These are phyloP conservation scores for Phataginus tricuspis DNA, from an alignment of 2,797 vertebrate species.

Conservation along the genomic window DNA sequence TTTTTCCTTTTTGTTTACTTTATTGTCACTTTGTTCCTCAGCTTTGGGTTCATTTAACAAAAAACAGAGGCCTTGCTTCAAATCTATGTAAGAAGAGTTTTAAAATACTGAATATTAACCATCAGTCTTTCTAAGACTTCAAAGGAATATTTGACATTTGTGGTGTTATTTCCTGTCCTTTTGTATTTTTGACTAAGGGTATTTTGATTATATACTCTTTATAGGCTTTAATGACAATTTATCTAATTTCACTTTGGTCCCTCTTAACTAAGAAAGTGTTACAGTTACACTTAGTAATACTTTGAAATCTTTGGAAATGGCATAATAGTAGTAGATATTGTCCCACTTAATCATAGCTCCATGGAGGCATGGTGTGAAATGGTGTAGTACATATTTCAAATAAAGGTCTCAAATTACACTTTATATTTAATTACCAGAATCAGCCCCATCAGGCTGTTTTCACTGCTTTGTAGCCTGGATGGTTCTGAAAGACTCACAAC, in stretches of 20 bases:
- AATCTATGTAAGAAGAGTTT: neutral
- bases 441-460: neutral
- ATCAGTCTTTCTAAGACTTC: neutral
- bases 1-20: neutral
- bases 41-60: neutral
- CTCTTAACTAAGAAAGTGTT: neutral
- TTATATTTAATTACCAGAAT: neutral
- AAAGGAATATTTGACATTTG: neutral
- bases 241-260: neutral
- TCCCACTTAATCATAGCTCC: neutral
- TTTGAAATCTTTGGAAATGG: neutral
- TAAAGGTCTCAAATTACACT: neutral
- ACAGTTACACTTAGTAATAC: neutral
- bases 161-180: neutral
- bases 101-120: neutral
- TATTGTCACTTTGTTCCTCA: neutral
- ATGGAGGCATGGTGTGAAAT: neutral
- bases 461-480: neutral
- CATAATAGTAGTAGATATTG: neutral
- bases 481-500: neutral
- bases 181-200: neutral
- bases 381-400: neutral
- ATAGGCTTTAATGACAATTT: neutral
- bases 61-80: neutral
- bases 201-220: neutral